Evolutionary conservation across 2,888 invertebrate genomes (phyloP).

Genomic region (Pollenia amentaria): DNA sequence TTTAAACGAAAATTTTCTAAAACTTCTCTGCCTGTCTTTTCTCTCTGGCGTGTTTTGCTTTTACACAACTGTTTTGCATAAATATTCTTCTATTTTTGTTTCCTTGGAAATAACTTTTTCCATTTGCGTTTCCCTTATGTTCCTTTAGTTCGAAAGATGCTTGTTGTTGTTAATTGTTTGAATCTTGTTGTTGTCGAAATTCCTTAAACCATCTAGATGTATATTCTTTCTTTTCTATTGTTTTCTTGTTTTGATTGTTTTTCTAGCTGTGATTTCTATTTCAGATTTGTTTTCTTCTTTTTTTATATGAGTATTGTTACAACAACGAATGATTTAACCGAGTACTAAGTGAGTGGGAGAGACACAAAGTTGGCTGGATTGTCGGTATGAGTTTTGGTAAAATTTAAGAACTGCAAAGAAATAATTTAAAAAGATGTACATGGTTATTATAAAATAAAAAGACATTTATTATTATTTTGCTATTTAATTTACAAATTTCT

Average conservation of each 20-base stretch:
- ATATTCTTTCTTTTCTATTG: background rate
- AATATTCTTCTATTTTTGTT: background rate
- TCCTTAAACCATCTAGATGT: background rate
- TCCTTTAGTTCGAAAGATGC: background rate
- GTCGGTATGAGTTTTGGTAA: background rate
- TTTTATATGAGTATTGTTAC: background rate
- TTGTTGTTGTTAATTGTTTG: slow-evolving; percentile 31
- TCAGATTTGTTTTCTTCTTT: slow-evolving; percentile 1
- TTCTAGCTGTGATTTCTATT: slow-evolving; percentile 20
- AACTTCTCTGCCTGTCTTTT: background rate
- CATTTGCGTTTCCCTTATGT: background rate
- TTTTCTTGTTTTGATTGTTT: slow-evolving; percentile 13
- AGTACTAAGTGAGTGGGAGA: background rate
- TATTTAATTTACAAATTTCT: background rate
- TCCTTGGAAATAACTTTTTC: slow-evolving; percentile 2
- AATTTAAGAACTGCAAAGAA: slow-evolving; percentile 34
- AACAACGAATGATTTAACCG: background rate
- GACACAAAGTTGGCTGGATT: slow-evolving; percentile 1
- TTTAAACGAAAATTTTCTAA: slow-evolving; percentile 33
- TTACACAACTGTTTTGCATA: slow-evolving; percentile 1
- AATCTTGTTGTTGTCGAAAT: slow-evolving; percentile 15
- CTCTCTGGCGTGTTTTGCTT: slow-evolving; percentile 2
- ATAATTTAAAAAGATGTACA: background rate
- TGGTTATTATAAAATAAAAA: background rate
- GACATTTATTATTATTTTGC: background rate